phyloP scores from a whole-genome alignment of 2,797 vertebrate genomes.

The Paedocypris micromegethes region DNA sequence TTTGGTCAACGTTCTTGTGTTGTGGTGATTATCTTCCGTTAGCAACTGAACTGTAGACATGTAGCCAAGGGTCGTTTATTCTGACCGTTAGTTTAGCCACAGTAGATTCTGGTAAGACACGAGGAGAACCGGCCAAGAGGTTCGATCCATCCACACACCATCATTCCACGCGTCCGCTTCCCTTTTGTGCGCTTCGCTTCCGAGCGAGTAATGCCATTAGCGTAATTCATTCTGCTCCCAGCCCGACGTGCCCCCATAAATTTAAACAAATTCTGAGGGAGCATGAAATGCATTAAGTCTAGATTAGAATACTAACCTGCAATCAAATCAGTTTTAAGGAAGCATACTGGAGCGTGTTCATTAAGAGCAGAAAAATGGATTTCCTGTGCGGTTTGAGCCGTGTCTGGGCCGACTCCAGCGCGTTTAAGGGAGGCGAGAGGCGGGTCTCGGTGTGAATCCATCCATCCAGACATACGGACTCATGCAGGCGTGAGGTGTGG shows the following conservation, averaged over 20 bases:
- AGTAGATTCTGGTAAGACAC: no score
- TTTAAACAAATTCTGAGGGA: not conserved
- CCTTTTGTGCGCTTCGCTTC: no score
- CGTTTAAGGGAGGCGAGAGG: conserved; percentile 11
- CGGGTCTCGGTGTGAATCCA: conserved; percentile 19
- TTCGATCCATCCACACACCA: no score
- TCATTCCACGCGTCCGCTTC: no score
- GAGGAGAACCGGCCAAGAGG: no score
- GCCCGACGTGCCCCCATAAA: not conserved
- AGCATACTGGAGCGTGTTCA: not conserved
- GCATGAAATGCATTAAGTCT: not conserved
- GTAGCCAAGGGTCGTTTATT: no score
- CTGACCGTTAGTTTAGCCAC: no score
- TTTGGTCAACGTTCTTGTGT: no score
- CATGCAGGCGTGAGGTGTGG: conserved; percentile 10
- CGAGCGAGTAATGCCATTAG: no score
- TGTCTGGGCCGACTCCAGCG: conserved; percentile 2
- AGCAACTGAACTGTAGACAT: no score
- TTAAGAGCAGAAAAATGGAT: conserved; percentile 19
- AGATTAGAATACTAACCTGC: not conserved
- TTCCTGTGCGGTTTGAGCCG: conserved; percentile 1
- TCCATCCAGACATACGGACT: conserved; percentile 16
- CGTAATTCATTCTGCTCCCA: not conserved
- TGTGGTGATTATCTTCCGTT: no score
- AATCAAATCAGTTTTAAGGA: conserved; percentile 30